Evolutionary conservation across 2,797 vertebrate species (phyloP).

Genomic region (Alauda arvensis): DNA sequence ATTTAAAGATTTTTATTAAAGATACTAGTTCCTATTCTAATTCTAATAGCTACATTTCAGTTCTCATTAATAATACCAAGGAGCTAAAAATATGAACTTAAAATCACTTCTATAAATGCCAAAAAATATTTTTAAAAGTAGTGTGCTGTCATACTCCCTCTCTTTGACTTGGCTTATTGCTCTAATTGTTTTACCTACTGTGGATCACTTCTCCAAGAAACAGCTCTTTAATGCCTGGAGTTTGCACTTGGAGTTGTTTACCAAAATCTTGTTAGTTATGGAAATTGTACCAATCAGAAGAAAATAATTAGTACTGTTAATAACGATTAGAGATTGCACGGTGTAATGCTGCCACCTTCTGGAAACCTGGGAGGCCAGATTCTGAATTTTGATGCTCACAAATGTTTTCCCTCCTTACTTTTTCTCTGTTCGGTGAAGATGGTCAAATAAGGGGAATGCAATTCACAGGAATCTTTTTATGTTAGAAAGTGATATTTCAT

Average conservation of each 20-base stretch:
- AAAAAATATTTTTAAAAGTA: background rate
- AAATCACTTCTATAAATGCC: background rate
- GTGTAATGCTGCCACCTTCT: constrained; percentile 4
- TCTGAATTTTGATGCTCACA: background rate
- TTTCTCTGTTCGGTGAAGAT: background rate
- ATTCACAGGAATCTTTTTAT: background rate
- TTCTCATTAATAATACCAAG: background rate
- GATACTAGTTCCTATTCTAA: background rate
- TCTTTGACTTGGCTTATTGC: background rate
- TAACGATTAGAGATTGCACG: background rate
- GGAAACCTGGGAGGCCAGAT: background rate
- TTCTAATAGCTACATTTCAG: background rate
- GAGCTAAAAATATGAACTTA: background rate
- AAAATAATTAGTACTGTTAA: background rate
- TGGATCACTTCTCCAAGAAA: background rate
- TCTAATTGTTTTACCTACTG: background rate
- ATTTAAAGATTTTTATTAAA: background rate
- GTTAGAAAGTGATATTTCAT: background rate
- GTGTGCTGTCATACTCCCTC: background rate
- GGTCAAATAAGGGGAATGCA: background rate
- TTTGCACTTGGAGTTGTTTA: background rate
- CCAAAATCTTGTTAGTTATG: background rate
- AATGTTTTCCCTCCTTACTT: background rate
- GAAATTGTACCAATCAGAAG: background rate
- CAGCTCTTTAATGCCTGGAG: background rate